A percentile compares a stretch with the other conserved stretches of the same genome.
Evolutionary conservation across 2,797 vertebrate species (phyloP).

Genomic region (Monodelphis domestica): DNA sequence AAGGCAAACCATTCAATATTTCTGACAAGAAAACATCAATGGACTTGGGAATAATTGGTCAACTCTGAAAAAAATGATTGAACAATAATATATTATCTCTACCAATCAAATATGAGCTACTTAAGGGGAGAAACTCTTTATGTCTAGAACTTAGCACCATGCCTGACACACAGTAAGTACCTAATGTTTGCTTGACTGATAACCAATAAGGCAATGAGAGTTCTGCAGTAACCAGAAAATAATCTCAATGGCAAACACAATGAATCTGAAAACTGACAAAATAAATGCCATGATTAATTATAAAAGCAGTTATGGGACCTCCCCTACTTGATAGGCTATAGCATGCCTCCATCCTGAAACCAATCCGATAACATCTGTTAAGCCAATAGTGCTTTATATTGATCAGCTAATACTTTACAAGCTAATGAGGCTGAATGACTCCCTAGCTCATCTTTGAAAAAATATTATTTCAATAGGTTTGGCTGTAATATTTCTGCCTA

Average conservation of each 20-base stretch:
- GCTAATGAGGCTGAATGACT: slow-evolving; percentile 59
- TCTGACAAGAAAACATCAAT: neutral
- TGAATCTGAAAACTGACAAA: neutral
- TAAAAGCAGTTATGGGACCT: neutral
- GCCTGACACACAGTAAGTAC: neutral
- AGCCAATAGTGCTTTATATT: slow-evolving; percentile 51
- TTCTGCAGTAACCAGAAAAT: neutral
- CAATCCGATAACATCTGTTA: slow-evolving; percentile 18
- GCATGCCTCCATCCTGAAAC: neutral
- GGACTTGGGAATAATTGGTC: neutral
- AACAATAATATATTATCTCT: neutral
- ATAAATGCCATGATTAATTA: neutral
- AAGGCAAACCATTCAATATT: neutral
- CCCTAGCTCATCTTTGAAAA: slow-evolving; percentile 2
- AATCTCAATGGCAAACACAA: neutral
- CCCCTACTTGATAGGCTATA: slow-evolving; percentile 17
- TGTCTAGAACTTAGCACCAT: neutral
- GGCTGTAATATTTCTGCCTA: neutral
- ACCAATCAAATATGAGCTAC: neutral
- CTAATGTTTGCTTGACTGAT: neutral
- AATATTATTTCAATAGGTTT: slow-evolving; percentile 58
- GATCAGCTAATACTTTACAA: slow-evolving; percentile 61
- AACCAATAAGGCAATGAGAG: neutral
- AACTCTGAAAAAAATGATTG: neutral
- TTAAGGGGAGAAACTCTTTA: neutral